Base-by-base conservation (phyloP, 2,797 vertebrate genomes). In the Zenarchopterus dispar region DNA sequence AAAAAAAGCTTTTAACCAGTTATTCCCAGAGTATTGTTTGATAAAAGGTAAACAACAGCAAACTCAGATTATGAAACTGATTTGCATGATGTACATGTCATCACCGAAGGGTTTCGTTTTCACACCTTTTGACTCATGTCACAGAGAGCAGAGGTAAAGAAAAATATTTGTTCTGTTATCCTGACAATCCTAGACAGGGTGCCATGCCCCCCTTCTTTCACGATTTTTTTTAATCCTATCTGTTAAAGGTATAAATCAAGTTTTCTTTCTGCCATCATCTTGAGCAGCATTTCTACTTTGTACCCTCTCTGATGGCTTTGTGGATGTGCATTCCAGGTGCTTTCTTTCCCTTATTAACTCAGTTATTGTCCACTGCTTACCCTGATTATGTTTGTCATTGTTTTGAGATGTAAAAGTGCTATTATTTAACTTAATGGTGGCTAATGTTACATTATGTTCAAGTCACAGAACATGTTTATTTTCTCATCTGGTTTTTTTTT, bases 321-420 rank as follows among this genome's bases (percentile, higher is more conserved):
- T 92, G 94, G 97, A 98, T 98, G 97, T 99, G 97, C 97, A 98
- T 99, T 98, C 97, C 96, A 97, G 95, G 94, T 94, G 94, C 92
- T 95, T 92, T 95, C 90, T 93, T 95, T 94, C 91, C 92, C 92
- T 93, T 90, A 66, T 85, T 84, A 85, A 91, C 91, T 93, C 85
- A 88, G 56, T 71, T 66, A 89, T 88, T 84, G 58, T 86, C 71
- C 67, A 78, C 67, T 72, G 81, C 84, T 83, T 84, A 5, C 53
- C 76, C 77, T 80, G 81, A 73, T 84, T 88, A 84, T 62, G 88
- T 81, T 86, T 92, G 91, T 93, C 87, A 90, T 92, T 76, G 87
- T 83, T 88, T 91, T 93, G 89, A 93, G 81, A 91, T 92, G 91
- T 93, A 85, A 93, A 72, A 95, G 95, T 96, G 94, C 94, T 96